A percentile compares a stretch with the other conserved stretches of the same genome.
Evolutionary conservation across 2,888 invertebrate genomes (phyloP).

Genomic region (Pachliopta kotzebuea): DNA sequence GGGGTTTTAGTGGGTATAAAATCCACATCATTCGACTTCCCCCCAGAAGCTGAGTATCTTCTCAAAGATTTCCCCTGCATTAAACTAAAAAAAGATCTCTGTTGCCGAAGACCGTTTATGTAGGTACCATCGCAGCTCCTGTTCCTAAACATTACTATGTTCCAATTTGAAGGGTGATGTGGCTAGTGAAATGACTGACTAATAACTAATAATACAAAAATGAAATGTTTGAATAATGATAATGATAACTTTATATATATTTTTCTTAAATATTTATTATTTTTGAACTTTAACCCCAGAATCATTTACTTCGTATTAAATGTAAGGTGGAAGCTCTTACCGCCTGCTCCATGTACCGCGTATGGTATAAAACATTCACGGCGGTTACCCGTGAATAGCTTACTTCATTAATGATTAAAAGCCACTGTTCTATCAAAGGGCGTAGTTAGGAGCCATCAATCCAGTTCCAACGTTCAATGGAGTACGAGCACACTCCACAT

Average conservation of each 20-base stretch:
- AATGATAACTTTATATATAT: too few relatives aligned
- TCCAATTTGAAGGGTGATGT: not conserved
- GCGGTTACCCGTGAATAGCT: slow-evolving; percentile 4
- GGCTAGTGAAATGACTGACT: not conserved
- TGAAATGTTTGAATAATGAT: too few relatives aligned
- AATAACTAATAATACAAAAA: too few relatives aligned
- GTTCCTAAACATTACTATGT: not conserved
- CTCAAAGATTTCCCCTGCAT: too few relatives aligned
- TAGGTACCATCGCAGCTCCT: too few relatives aligned
- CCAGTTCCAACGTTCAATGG: slow-evolving; percentile 21
- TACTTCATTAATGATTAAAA: slow-evolving; percentile 25
- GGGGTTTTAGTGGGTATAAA: too few relatives aligned
- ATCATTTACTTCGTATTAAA: not conserved
- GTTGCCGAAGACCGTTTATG: not conserved
- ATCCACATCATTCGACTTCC: too few relatives aligned
- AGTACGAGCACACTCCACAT: slow-evolving; percentile 23
- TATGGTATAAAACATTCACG: slow-evolving; percentile 4
- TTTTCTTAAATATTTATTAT: too few relatives aligned
- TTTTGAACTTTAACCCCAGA: not conserved
- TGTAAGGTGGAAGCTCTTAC: not conserved
- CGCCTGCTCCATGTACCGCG: not conserved
- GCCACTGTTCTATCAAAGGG: slow-evolving; percentile 20
- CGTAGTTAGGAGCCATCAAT: slow-evolving; percentile 25
- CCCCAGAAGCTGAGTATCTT: too few relatives aligned
- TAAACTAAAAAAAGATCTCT: not conserved